These are phyloP conservation scores for Eumerus sabulonum DNA, from an alignment of 2,888 invertebrate species.

Conservation along the genomic window DNA sequence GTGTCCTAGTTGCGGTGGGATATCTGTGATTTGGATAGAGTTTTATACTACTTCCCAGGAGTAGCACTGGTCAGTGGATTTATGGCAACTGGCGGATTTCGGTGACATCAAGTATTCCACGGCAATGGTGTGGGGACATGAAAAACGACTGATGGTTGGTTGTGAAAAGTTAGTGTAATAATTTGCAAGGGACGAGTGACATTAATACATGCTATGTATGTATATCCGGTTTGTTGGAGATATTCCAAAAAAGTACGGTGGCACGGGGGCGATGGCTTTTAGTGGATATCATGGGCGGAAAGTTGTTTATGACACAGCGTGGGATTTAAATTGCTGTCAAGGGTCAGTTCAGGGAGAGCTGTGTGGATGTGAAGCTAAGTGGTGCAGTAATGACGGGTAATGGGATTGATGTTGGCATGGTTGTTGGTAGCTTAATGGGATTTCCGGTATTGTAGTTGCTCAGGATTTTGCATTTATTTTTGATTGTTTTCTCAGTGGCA, in stretches of 20 bases:
- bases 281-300: background rate
- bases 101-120: slow-evolving; percentile 28
- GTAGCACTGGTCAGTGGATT: slow-evolving; percentile 12
- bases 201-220: too few species aligned
- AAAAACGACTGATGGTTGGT: slow-evolving; percentile 43
- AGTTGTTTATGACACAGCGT: slow-evolving; percentile 4
- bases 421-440: too few species aligned
- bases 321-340: background rate
- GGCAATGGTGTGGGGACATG: slow-evolving; percentile 8
- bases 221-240: slow-evolving; percentile 47
- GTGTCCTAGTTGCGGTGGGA: slow-evolving; percentile 27
- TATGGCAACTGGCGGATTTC: slow-evolving; percentile 32
- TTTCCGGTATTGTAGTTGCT: too few species aligned
- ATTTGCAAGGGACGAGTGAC: slow-evolving; percentile 40
- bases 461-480: too few species aligned
- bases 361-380: too few species aligned
- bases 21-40: slow-evolving; percentile 33
- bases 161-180: slow-evolving; percentile 55
- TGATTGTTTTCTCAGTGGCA: too few species aligned
- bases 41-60: background rate
- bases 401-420: too few species aligned
- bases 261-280: background rate
- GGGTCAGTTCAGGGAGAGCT: too few species aligned
- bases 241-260: slow-evolving; percentile 25
- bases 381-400: too few species aligned